A percentile compares a stretch with the other conserved stretches of the same genome.
These are phyloP conservation scores for Gnatocerus cornutus DNA, from an alignment of 2,888 invertebrate species.

Conservation along the genomic window DNA sequence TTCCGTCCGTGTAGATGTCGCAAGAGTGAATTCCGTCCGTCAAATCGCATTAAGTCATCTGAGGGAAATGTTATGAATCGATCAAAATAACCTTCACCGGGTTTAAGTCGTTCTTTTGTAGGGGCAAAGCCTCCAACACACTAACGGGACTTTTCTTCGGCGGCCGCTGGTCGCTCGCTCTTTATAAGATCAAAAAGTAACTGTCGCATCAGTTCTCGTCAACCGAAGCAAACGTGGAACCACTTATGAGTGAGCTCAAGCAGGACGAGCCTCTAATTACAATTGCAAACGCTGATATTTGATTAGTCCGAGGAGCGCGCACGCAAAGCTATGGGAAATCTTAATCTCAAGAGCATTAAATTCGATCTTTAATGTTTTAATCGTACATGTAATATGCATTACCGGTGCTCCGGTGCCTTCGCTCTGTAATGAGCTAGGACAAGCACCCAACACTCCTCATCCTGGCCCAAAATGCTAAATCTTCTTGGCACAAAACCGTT, in stretches of 20 bases:
- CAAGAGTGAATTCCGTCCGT: constrained; percentile 32
- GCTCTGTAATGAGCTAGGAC: constrained; percentile 44
- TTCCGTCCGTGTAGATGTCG: constrained; percentile 19
- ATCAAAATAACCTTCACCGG: constrained; percentile 40
- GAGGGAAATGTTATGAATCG: constrained; percentile 40
- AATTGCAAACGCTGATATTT: constrained; percentile 54
- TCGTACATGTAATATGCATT: constrained; percentile 60
- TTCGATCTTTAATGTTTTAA: constrained; percentile 59
- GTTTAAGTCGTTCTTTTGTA: constrained; percentile 9
- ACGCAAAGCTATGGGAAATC: constrained; percentile 49
- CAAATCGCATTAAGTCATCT: constrained; percentile 38
- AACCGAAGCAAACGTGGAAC: constrained; percentile 11
- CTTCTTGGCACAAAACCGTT: constrained; percentile 3
- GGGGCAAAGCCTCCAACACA: constrained; percentile 18
- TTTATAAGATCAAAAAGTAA: constrained; percentile 16
- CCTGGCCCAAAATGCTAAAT: constrained; percentile 30
- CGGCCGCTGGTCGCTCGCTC: constrained; percentile 28
- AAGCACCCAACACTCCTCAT: constrained; percentile 16
- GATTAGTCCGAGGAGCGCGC: constrained; percentile 42
- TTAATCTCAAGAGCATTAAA: constrained; percentile 56
- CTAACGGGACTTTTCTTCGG: constrained; percentile 23
- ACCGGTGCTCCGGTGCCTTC: constrained; percentile 44
- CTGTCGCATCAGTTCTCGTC: constrained; percentile 18
- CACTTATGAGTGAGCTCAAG: neutral
- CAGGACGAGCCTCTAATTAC: constrained; percentile 39